These are phyloP conservation scores for Chaitophorus viminalis DNA, from an alignment of 2,888 invertebrate genomes.

Conservation along the genomic window DNA sequence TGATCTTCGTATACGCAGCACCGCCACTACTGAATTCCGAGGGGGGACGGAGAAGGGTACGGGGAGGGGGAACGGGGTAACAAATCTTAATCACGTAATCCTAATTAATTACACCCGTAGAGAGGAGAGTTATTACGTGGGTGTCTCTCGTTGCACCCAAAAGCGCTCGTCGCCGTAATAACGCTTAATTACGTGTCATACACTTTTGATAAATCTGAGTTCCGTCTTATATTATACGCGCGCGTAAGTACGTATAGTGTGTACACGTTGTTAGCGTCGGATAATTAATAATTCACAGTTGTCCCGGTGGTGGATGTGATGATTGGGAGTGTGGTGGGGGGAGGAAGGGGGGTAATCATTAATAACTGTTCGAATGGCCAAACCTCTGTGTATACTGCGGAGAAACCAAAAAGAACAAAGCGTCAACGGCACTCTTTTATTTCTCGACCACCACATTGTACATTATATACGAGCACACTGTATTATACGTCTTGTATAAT, in stretches of 20 bases:
- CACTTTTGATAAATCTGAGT: slow-evolving; percentile 43
- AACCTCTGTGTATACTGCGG: neutral
- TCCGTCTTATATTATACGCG: neutral
- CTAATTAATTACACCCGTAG: slow-evolving; percentile 44
- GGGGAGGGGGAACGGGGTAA: neutral
- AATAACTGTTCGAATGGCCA: slow-evolving; percentile 30
- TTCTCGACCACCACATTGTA: neutral
- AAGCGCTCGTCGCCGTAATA: slow-evolving; percentile 25
- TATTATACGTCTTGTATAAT: neutral
- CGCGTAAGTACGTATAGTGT: neutral
- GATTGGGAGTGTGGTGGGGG: too few relatives aligned
- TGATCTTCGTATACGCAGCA: neutral
- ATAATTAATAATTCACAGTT: slow-evolving; percentile 49
- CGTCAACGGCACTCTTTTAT: slow-evolving; percentile 19
- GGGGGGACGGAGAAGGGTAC: too few relatives aligned
- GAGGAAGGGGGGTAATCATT: neutral
- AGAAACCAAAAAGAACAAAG: slow-evolving; percentile 25
- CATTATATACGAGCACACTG: neutral
- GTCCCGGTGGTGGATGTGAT: too few relatives aligned
- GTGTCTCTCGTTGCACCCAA: neutral
- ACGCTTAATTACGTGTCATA: slow-evolving; percentile 49
- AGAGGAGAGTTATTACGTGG: slow-evolving; percentile 32
- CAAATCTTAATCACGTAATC: slow-evolving; percentile 23
- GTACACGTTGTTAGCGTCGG: slow-evolving; percentile 15
- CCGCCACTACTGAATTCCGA: neutral